phyloP scores from a whole-genome alignment of 2,113 vertebrate species.

The Orycteropus afer region DNA sequence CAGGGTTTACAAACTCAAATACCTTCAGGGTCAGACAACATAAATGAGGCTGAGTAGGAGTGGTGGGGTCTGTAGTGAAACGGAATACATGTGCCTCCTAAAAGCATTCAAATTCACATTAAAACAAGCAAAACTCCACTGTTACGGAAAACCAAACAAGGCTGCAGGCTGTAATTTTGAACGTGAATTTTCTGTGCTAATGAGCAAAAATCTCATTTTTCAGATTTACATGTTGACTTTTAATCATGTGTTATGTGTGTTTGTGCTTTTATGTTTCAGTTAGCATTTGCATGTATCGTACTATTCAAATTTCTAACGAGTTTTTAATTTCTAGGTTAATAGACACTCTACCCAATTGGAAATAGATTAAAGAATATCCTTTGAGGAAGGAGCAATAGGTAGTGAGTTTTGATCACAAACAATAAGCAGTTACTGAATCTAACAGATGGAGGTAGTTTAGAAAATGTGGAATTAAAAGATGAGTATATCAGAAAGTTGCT shows the following conservation, averaged over 20 bases:
- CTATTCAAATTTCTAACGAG: background rate
- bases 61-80: background rate
- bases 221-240: background rate
- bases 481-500: background rate
- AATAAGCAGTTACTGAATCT: background rate
- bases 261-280: background rate
- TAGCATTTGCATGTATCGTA: constrained; percentile 12
- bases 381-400: background rate
- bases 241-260: background rate
- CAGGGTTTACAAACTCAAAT: too few relatives aligned
- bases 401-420: background rate
- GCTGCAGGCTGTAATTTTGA: background rate
- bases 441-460: background rate
- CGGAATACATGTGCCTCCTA: background rate
- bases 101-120: background rate
- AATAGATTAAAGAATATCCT: background rate
- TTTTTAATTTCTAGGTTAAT: constrained; percentile 28
- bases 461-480: background rate
- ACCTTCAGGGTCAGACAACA: background rate
- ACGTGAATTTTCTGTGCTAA: background rate
- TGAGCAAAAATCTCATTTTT: constrained; percentile 46
- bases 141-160: background rate
- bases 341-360: background rate
- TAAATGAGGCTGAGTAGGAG: background rate
- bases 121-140: background rate